Conservation (phyloP, 2,797 vertebrate genomes). For the Takifugu rubripes region DNA sequence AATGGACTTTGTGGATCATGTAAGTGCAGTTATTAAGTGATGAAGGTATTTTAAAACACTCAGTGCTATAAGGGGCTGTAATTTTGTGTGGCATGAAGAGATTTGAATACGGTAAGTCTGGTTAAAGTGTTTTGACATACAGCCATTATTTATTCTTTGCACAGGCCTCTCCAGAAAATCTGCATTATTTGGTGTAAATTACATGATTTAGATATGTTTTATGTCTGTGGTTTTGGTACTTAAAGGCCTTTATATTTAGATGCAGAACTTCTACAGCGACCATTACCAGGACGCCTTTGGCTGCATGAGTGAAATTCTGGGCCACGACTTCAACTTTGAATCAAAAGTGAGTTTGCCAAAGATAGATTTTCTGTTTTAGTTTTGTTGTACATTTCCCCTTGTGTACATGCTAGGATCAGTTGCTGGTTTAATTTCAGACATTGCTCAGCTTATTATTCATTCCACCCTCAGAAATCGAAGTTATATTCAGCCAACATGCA, state of each 20-base stretch:
- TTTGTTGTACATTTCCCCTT: too few species aligned
- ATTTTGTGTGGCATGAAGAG: background rate
- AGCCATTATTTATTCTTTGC: too few species aligned
- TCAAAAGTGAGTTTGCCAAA: conserved; percentile 3
- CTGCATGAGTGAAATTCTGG: conserved; percentile 58
- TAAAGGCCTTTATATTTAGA: conserved; percentile 42
- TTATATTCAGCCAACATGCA: conserved; percentile 7
- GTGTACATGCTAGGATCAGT: background rate
- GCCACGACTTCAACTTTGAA: conserved; percentile 46
- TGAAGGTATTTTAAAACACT: background rate
- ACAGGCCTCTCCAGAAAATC: too few species aligned
- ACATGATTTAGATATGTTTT: background rate
- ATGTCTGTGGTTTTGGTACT: background rate
- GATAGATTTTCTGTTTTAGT: background rate
- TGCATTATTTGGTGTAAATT: too few species aligned
- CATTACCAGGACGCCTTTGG: conserved; percentile 65
- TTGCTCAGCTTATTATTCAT: background rate
- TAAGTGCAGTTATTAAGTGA: conserved; percentile 39
- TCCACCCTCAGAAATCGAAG: conserved; percentile 6
- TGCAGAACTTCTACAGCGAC: conserved; percentile 71
- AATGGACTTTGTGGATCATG: conserved; percentile 65
- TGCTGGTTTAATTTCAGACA: background rate
- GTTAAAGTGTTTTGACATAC: too few species aligned
- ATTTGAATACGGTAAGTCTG: too few species aligned
- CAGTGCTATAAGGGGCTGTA: background rate